A percentile compares a stretch with the other conserved stretches of the same genome.
Conservation (phyloP, 2,888 invertebrate genomes). For the Agrochola macilenta region DNA sequence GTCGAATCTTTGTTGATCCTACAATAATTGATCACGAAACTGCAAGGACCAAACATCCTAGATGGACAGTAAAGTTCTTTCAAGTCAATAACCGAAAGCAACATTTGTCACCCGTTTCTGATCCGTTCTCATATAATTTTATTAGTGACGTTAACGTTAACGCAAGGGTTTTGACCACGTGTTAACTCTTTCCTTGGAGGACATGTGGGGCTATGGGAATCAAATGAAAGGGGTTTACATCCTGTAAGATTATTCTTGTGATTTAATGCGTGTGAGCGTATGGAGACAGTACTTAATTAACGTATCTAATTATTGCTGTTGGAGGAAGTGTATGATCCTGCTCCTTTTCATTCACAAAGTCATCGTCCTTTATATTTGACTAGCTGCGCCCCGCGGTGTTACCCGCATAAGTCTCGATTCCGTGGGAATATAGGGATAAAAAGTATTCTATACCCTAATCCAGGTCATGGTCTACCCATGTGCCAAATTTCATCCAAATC, state of each 20-base stretch:
- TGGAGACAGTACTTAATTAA: constrained; percentile 51
- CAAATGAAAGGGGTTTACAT: constrained; percentile 62
- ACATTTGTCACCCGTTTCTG: constrained; percentile 28
- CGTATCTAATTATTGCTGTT: constrained; percentile 48
- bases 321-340: constrained; percentile 26
- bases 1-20: neutral
- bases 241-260: constrained; percentile 61
- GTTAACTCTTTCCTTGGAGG: constrained; percentile 53
- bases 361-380: neutral
- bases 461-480: too few species aligned
- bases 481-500: too few species aligned
- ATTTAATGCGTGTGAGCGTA: constrained; percentile 63
- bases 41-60: neutral
- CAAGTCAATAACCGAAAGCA: constrained; percentile 46
- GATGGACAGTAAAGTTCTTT: neutral
- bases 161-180: constrained; percentile 61
- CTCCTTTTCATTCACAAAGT: neutral
- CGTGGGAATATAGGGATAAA: too few species aligned
- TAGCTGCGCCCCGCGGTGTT: too few species aligned
- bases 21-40: neutral
- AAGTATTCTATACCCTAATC: too few species aligned
- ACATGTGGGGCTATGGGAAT: constrained; percentile 65
- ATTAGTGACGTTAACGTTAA: constrained; percentile 51
- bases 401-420: too few species aligned
- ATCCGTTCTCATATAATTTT: constrained; percentile 53